Base-by-base conservation (phyloP, 1,140 invertebrate genomes). In the Akabosia matsudoensis region DNA sequence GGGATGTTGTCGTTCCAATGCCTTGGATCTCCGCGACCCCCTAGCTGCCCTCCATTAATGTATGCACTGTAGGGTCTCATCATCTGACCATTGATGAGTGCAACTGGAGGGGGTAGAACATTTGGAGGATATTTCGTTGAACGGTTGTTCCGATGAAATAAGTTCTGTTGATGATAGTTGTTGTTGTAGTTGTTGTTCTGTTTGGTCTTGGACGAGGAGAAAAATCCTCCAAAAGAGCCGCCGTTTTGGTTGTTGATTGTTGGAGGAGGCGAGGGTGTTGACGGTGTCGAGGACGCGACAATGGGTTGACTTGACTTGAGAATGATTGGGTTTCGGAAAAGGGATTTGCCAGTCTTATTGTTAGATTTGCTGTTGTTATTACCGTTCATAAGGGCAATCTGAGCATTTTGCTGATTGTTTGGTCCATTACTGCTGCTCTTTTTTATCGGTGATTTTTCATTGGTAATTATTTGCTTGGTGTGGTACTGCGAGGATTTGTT, bases 1-100 rank as follows among this genome's bases (percentile, higher is more conserved):
- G 80, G 80, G 72, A 81, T 76, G 34, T 79, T 80, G 34, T 79
- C 75, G 73, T 74, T 79, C 78, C 78, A 79, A 33, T 75, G 54
- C 24, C 56, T 75, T 10, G 45, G 45, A 24, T 45, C 37, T 67
- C 61, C 10, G 61, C 24, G 4, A 67, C 7, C 2, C 70, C n/a
- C 70, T 45, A 33, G 33, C 3, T 51, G 33, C 31, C 70, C 70
- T 28, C 70, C 70, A 45, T 67, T 67, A 30, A 67, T 28, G 28
- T 10, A 67, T 7, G 61, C 26, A 1, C 26, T 7, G 28, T 67
- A 67, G 4, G 54, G 54, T 61, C 13, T 24, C 28, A 67, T 28
- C 61, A 67, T 67, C 31, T 31, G 61, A 1, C 61, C 61, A 67
- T 67, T 51, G 70, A 72, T 34, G 4, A 72, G 3, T 28, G 37